These are phyloP conservation scores for Dryocosmus kuriphilus DNA, from an alignment of 2,888 invertebrate genomes.

Conservation along the genomic window DNA sequence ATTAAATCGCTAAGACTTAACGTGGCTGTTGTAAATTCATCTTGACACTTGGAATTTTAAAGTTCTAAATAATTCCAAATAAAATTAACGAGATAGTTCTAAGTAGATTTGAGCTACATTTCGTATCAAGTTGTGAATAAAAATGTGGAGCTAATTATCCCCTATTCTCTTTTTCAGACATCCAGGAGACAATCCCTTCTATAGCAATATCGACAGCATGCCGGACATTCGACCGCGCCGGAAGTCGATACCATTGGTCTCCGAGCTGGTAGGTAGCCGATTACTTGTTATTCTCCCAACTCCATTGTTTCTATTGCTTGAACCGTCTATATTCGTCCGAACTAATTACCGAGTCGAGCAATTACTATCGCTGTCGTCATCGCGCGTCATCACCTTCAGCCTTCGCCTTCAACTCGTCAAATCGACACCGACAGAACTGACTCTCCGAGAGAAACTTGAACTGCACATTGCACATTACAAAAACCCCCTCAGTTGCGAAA, in stretches of 20 bases:
- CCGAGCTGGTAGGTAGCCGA: conserved; percentile 94
- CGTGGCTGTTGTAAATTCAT: too few species aligned
- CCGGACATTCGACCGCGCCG: conserved; percentile 98
- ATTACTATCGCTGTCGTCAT: conserved; percentile 54
- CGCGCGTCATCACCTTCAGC: conserved; percentile 55
- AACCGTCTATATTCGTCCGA: conserved; percentile 62
- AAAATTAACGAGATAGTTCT: background rate
- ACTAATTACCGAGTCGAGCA: conserved; percentile 62
- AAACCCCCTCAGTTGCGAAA: conserved; percentile 17
- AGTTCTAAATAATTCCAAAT: too few species aligned
- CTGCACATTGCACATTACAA: conserved; percentile 5
- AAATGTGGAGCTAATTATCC: conserved; percentile 13
- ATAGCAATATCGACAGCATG: conserved; percentile 99
- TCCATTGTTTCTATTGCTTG: conserved; percentile 68
- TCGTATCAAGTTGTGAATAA: background rate
- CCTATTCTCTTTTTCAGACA: conserved; percentile 81
- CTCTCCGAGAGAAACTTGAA: conserved; percentile 16
- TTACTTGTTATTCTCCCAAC: conserved; percentile 70
- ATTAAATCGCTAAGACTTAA: too few species aligned
- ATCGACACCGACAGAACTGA: conserved; percentile 48
- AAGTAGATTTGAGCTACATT: background rate
- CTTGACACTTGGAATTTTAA: too few species aligned
- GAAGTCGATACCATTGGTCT: conserved; percentile 98
- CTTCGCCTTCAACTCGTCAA: conserved; percentile 45
- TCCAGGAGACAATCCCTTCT: conserved; percentile 98